These are phyloP conservation scores for Hemibagrus wyckioides DNA, from an alignment of 2,113 vertebrate genomes.

Conservation along the genomic window DNA sequence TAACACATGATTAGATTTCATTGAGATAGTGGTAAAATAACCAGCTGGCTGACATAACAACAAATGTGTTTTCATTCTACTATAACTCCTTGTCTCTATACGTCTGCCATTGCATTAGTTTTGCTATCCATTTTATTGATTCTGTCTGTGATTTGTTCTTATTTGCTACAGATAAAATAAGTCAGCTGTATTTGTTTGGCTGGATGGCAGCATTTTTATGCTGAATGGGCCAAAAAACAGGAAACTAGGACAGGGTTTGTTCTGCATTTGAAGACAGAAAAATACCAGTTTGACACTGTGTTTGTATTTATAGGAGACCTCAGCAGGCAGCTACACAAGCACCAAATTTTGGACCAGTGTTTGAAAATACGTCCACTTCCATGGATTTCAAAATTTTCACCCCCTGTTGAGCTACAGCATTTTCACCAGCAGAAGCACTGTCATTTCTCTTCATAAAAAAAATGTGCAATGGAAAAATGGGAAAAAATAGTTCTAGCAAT, in stretches of 20 bases:
- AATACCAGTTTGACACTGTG: neutral
- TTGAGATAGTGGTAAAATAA: neutral
- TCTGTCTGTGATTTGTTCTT: slow-evolving; percentile 17
- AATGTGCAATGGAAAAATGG: neutral
- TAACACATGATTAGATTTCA: neutral
- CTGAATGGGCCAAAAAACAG: neutral
- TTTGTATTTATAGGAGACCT: neutral
- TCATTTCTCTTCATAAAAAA: neutral
- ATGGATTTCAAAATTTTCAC: neutral
- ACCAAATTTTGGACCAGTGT: neutral
- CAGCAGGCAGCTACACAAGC: neutral
- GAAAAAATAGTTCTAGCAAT: neutral
- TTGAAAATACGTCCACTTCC: neutral
- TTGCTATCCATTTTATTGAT: slow-evolving; percentile 11
- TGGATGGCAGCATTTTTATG: neutral
- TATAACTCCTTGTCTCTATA: neutral
- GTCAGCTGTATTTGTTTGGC: slow-evolving; percentile 7
- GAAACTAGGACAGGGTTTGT: neutral
- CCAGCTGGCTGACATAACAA: neutral
- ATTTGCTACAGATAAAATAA: neutral
- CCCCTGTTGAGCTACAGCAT: neutral
- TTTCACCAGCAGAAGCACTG: neutral
- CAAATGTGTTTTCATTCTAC: neutral
- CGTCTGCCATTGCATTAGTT: neutral
- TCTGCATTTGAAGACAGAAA: neutral